Conservation (phyloP, 2,888 invertebrate genomes). For the Trichogramma dendrolimi region DNA sequence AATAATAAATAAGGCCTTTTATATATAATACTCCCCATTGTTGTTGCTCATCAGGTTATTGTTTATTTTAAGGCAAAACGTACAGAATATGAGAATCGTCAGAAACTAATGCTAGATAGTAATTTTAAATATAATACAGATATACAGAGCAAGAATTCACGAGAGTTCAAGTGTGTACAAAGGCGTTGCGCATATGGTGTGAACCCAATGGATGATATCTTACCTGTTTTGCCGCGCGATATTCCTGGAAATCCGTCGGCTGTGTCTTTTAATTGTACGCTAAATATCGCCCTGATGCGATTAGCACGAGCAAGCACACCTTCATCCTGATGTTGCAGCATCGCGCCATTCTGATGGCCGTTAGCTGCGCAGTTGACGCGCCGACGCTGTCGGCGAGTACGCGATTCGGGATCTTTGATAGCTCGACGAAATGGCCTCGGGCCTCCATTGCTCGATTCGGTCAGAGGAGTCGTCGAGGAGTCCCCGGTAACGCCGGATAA, state of each 20-base stretch:
- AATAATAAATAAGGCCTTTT: too few relatives aligned
- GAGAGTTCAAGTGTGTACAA: not conserved
- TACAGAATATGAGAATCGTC: too few relatives aligned
- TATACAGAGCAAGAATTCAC: not conserved
- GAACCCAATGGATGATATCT: slow-evolving; percentile 26
- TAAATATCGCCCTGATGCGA: slow-evolving; percentile 49
- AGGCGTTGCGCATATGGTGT: slow-evolving; percentile 4
- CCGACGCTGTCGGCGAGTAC: slow-evolving; percentile 19
- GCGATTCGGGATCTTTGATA: slow-evolving; percentile 30
- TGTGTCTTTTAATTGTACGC: slow-evolving; percentile 44
- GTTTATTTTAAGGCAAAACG: too few relatives aligned
- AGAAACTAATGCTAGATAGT: too few relatives aligned
- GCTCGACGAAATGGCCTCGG: slow-evolving; percentile 37
- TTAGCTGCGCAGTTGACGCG: slow-evolving; percentile 14
- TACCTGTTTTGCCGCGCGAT: slow-evolving; percentile 50
- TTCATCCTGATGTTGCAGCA: slow-evolving; percentile 39
- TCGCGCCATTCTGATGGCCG: not conserved
- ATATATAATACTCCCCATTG: too few relatives aligned
- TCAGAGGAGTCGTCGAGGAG: slow-evolving; percentile 14
- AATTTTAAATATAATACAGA: too few relatives aligned
- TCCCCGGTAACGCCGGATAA: not conserved
- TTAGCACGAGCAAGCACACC: slow-evolving; percentile 48
- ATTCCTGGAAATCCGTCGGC: slow-evolving; percentile 48
- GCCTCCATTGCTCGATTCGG: slow-evolving; percentile 6
- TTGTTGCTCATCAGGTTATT: too few relatives aligned